Percentiles rank a stretch among this genome's conserved stretches.
phyloP scores from a whole-genome alignment of 2,888 invertebrate genomes.

The Dicyrtoma fusca region DNA sequence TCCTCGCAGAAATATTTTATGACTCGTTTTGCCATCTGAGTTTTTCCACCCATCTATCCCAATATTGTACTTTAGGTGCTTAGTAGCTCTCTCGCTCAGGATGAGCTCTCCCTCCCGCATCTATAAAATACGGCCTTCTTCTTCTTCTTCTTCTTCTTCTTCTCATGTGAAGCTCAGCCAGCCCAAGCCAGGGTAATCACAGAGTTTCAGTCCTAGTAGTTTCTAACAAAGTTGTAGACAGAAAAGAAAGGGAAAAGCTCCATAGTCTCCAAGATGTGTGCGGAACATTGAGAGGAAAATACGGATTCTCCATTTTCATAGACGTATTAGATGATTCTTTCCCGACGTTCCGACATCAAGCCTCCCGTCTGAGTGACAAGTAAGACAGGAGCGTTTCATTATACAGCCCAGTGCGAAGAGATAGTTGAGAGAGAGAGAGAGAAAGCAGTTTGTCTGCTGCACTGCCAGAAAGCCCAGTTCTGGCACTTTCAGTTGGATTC shows the following conservation, averaged over 20 bases:
- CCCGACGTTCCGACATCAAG: neutral
- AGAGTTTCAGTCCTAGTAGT: no score
- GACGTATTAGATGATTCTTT: constrained; percentile 23
- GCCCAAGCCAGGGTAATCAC: constrained; percentile 11
- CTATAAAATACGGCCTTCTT: no score
- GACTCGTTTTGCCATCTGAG: constrained; percentile 28
- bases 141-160: neutral
- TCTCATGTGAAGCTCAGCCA: neutral
- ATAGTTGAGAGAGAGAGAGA: constrained; percentile 4
- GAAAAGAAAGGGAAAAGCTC: no score
- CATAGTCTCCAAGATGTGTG: neutral
- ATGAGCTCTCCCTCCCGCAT: no score
- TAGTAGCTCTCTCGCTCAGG: neutral
- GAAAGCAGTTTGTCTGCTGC: neutral
- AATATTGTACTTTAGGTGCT: constrained; percentile 15
- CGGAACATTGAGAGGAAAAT: neutral
- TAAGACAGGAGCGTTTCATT: constrained; percentile 31
- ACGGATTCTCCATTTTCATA: constrained; percentile 22
- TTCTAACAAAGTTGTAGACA: constrained; percentile 16
- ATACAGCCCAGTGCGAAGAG: constrained; percentile 22
- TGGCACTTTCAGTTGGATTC: no score
- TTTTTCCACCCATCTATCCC: constrained; percentile 18
- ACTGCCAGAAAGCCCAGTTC: no score
- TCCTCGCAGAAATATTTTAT: constrained; percentile 41
- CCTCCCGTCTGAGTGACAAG: constrained; percentile 26